Percentiles rank a stretch among this genome's conserved stretches.
Conservation (phyloP, 1,140 invertebrate genomes). For the Colletes gigas region DNA sequence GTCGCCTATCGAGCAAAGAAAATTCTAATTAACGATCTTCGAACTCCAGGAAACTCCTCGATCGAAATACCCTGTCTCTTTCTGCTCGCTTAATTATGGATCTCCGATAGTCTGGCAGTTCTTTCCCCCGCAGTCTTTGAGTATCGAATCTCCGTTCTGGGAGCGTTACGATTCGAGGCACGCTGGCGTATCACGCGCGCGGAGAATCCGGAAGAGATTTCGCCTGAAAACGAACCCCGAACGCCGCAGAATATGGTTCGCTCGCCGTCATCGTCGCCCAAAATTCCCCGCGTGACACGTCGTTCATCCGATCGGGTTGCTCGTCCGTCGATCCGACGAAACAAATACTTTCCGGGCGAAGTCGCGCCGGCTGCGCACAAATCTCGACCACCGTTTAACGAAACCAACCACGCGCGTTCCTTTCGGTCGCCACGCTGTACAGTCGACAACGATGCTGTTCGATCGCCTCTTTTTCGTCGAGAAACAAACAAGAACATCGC, state of each 20-base stretch:
- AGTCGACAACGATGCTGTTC: conserved; percentile 35
- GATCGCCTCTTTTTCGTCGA: conserved; percentile 1
- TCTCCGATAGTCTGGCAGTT: neutral
- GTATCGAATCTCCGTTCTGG: neutral
- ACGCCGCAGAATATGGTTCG: conserved; percentile 3
- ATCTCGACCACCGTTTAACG: conserved; percentile 44
- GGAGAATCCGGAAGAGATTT: neutral
- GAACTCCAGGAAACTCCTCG: neutral
- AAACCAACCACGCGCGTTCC: conserved; percentile 26
- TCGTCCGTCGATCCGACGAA: conserved; percentile 28
- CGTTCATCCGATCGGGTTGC: conserved; percentile 23
- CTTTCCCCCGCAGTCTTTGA: neutral
- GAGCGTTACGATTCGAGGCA: neutral
- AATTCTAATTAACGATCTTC: conserved; percentile 49
- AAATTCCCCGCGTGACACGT: conserved; percentile 36
- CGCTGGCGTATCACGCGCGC: neutral
- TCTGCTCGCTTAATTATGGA: neutral
- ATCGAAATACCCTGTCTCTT: neutral
- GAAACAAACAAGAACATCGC: neutral
- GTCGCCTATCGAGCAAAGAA: neutral
- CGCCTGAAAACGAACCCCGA: neutral
- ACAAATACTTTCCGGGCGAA: conserved; percentile 55
- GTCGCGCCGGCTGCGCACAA: conserved; percentile 43
- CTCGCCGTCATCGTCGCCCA: conserved; percentile 1
- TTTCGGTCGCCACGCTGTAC: conserved; percentile 16